Percentiles rank a stretch among this genome's conserved stretches.
phyloP scores from a whole-genome alignment of 2,888 invertebrate species.

The Thera britannica region DNA sequence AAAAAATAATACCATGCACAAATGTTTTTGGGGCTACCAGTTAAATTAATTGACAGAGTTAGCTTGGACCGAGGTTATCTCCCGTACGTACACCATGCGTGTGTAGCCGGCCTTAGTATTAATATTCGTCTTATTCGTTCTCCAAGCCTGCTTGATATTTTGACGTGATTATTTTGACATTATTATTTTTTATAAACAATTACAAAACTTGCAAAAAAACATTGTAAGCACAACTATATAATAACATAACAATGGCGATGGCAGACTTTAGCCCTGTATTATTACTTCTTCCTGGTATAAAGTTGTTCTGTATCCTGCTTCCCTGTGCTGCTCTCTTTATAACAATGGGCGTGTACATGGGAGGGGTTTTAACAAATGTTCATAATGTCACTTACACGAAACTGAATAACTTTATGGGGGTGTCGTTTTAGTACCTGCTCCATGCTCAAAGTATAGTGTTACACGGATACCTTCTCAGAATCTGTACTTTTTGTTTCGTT shows the following conservation, averaged over 20 bases:
- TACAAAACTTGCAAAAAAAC: no score
- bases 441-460: neutral
- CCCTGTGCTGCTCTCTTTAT: slow-evolving; percentile 58
- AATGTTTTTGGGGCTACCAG: no score
- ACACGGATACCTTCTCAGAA: neutral
- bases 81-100: no score
- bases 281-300: slow-evolving; percentile 53
- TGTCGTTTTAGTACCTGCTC: slow-evolving; percentile 40
- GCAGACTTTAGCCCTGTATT: slow-evolving; percentile 2
- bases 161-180: no score
- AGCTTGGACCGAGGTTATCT: no score
- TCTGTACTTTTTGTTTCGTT: neutral
- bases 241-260: neutral
- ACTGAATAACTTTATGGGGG: slow-evolving; percentile 51
- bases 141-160: no score
- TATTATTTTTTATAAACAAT: no score
- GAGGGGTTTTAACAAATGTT: slow-evolving; percentile 50
- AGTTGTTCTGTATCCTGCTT: slow-evolving; percentile 62
- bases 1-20: no score
- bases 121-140: no score
- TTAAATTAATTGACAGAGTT: no score
- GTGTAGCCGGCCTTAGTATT: no score
- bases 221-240: neutral
- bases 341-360: slow-evolving; percentile 54
- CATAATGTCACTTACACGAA: slow-evolving; percentile 48